phyloP scores from a whole-genome alignment of 1,140 invertebrate species.

The Drosophila serrata region DNA sequence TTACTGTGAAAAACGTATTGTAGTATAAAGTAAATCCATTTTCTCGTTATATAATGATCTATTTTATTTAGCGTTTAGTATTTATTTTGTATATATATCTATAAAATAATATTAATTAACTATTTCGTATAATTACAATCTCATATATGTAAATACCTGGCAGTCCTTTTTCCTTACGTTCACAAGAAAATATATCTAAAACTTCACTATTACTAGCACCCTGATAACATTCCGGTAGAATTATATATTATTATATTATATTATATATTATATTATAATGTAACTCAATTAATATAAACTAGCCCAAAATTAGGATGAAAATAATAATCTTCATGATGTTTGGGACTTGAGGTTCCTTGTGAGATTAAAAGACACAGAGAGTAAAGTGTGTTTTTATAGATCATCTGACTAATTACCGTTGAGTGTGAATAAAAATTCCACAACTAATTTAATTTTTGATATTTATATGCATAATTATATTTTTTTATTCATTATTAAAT shows the following conservation, averaged over 20 bases:
- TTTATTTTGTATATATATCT: no score
- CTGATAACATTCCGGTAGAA: background rate
- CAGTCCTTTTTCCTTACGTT: background rate
- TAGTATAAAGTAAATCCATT: background rate
- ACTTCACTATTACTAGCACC: background rate
- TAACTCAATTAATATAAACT: no score
- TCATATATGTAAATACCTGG: background rate
- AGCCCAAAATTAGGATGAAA: background rate
- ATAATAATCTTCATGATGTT: background rate
- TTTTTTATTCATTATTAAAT: no score
- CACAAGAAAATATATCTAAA: background rate
- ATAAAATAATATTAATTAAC: background rate
- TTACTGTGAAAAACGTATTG: background rate
- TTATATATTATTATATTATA: no score
- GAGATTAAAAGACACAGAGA: no score
- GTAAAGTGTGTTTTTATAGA: background rate
- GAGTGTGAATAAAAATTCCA: no score
- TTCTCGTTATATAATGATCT: no score
- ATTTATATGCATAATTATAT: no score
- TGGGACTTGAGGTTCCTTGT: background rate
- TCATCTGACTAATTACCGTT: no score
- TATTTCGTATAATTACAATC: background rate
- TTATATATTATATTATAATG: no score
- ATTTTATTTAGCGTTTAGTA: no score
- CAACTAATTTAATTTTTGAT: no score